phyloP scores from a whole-genome alignment of 2,888 invertebrate species.

The Ochlodes sylvanus region DNA sequence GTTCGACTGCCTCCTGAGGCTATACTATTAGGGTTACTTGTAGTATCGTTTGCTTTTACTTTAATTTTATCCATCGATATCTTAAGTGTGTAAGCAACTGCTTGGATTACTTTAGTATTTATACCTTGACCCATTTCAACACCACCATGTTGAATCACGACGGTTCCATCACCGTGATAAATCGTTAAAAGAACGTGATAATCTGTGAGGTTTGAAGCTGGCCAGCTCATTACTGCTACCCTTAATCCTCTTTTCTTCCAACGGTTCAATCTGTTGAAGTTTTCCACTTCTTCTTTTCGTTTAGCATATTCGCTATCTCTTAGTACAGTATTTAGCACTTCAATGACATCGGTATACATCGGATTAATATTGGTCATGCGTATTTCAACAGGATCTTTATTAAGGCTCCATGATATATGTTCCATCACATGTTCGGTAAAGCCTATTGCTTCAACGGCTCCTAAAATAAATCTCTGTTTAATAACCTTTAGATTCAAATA shows the following conservation, averaged over 20 bases:
- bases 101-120: slow-evolving; percentile 90
- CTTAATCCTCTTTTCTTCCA: slow-evolving; percentile 90
- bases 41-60: slow-evolving; percentile 83
- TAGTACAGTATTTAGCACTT: slow-evolving; percentile 53
- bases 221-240: slow-evolving; percentile 44
- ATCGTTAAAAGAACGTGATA: slow-evolving; percentile 39
- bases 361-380: slow-evolving; percentile 41
- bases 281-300: slow-evolving; percentile 70
- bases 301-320: slow-evolving; percentile 76
- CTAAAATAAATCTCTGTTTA: slow-evolving; percentile 57
- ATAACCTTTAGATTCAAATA: too few relatives aligned
- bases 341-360: slow-evolving; percentile 44
- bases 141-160: slow-evolving; percentile 87
- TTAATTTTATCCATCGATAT: slow-evolving; percentile 86
- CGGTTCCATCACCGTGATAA: slow-evolving; percentile 87
- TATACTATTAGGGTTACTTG: slow-evolving; percentile 82
- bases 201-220: slow-evolving; percentile 39
- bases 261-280: slow-evolving; percentile 85
- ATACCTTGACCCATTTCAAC: slow-evolving; percentile 91
- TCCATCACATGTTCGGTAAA: slow-evolving; percentile 62
- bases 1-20: slow-evolving; percentile 86
- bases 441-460: slow-evolving; percentile 86
- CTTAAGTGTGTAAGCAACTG: slow-evolving; percentile 87
- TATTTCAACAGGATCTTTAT: slow-evolving; percentile 42
- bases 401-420: slow-evolving; percentile 41